Percentiles rank a stretch among this genome's conserved stretches.
Evolutionary conservation across 2,888 invertebrate genomes (phyloP).

Genomic region (Leptura quadrifasciata): DNA sequence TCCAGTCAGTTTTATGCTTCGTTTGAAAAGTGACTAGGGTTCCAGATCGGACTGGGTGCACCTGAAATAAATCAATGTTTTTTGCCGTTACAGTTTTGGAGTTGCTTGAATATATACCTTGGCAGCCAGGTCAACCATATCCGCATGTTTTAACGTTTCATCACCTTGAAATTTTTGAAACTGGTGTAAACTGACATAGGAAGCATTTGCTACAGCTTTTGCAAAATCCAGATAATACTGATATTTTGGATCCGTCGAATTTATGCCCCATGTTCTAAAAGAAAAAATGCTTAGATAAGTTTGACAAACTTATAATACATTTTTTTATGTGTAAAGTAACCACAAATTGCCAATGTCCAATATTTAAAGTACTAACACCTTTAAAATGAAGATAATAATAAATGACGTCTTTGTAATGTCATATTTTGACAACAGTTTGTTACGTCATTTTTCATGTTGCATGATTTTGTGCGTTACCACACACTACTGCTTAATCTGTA

Average conservation of each 20-base stretch:
- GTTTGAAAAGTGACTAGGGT: constrained; percentile 75
- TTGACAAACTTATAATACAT: no score
- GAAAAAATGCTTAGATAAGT: no score
- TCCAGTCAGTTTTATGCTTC: constrained; percentile 71
- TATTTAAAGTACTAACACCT: no score
- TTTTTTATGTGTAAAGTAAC: no score
- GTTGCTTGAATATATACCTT: constrained; percentile 68
- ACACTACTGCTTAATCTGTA: no score
- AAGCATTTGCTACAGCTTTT: constrained; percentile 73
- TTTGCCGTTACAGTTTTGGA: not conserved
- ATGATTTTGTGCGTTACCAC: no score
- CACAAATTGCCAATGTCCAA: no score
- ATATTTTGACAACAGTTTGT: no score
- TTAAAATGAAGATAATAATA: no score
- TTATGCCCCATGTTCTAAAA: constrained; percentile 73
- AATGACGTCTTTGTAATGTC: no score
- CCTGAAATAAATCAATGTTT: constrained; percentile 66
- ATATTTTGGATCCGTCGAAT: constrained; percentile 71
- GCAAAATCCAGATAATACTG: constrained; percentile 74
- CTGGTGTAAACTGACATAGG: constrained; percentile 70
- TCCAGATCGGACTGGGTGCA: constrained; percentile 73
- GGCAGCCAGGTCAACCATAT: constrained; percentile 73
- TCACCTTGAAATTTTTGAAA: constrained; percentile 73
- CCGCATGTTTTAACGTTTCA: constrained; percentile 70
- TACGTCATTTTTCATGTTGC: no score